Evolutionary conservation across 1,140 invertebrate species (phyloP), one percentile per base, ranked within the genome.

Genomic region (Drosophila jambulina): DNA sequence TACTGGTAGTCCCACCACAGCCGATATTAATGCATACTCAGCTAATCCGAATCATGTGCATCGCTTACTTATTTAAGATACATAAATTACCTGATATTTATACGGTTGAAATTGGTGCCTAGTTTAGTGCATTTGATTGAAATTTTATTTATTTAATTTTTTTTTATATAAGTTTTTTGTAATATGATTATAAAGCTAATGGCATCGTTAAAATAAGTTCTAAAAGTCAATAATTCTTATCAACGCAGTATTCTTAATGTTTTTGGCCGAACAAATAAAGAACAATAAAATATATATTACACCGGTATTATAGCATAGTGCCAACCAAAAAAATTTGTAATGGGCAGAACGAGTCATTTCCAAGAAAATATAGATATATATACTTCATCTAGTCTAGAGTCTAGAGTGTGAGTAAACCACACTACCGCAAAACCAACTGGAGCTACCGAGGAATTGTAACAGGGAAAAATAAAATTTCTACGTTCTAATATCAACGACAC

Each of bases 31-130:
- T 56, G 38, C 40, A 34, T 4, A 38, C 10, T 61, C n/a, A 25
- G 54, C 17, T 25, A 45, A 57, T 25, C 6, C 12, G 25, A 65
- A 45, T 25, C 19, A 56, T 58, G 27, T 45, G 7, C n/a, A 58
- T 43, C 36, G 34, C 21, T 45, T 57, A 57, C 40, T 45, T 65
- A 19, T 58, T 40, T 65, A 56, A 45, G 4, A 59, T 36, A 53
- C 13, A 54, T 19, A 10, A 54, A 54, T 36, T 54, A 54, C 51
- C 51, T 54, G 32, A 54, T 36, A 53, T 36, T 54, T 10, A 17
- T 23, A 36, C 13, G 13, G 7, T 36, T 54, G 19, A 15, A 23
- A 15, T 23, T 54, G 51, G 51, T 54, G 51, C 51, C 32, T 23
- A 34, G 32, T 23, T 51, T 29, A n/a, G 10, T 27, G n/a, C 19